phyloP scores from a whole-genome alignment of 2,113 vertebrate genomes.

The Australoheros scitulus region DNA sequence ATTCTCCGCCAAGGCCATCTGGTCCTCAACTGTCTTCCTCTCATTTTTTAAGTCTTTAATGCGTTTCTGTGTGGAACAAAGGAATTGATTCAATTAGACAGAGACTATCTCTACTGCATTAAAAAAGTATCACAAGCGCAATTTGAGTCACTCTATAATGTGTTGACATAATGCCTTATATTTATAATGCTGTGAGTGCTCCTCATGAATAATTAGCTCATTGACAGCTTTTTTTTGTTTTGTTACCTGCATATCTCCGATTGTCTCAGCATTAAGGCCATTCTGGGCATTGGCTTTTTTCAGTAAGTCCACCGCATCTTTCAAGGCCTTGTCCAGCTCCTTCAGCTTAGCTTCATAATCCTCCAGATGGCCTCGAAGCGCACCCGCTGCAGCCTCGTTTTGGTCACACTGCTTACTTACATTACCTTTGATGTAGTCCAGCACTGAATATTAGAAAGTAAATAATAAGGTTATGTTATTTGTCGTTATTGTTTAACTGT shows the following conservation, averaged over 20 bases:
- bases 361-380: conserved; percentile 78
- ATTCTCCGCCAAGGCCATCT: conserved; percentile 79
- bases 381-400: conserved; percentile 79
- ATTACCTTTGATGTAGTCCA: conserved; percentile 81
- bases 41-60: conserved; percentile 80
- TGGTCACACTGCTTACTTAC: conserved; percentile 79
- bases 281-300: conserved; percentile 86
- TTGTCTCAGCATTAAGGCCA: conserved; percentile 77
- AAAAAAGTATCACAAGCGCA: background rate
- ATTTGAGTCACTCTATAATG: background rate
- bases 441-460: conserved; percentile 77
- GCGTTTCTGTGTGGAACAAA: conserved; percentile 77
- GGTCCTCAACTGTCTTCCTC: conserved; percentile 71
- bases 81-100: background rate
- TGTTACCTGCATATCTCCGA: conserved; percentile 86
- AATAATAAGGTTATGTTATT: background rate
- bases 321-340: conserved; percentile 82
- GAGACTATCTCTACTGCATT: background rate
- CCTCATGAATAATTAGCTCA: background rate
- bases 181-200: background rate
- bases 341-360: conserved; percentile 84
- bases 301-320: conserved; percentile 76
- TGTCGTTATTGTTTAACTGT: background rate
- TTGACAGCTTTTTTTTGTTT: background rate
- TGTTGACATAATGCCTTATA: background rate